phyloP scores from a whole-genome alignment of 2,888 invertebrate genomes.

The Caradrina kadenii region DNA sequence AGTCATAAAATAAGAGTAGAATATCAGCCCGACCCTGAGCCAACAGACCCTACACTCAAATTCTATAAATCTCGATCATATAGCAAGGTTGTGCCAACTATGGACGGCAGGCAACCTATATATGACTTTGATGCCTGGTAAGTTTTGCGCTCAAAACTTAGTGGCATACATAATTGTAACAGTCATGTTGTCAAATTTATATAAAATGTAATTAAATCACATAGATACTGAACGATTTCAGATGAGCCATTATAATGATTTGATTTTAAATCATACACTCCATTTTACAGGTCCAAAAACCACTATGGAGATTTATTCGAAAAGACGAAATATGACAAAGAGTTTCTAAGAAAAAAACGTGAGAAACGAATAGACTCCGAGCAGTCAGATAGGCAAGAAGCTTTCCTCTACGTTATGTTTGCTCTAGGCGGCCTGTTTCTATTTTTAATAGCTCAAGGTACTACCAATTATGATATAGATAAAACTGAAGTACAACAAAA shows the following conservation, averaged over 20 bases:
- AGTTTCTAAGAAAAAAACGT: constrained; percentile 66
- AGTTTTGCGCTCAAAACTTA: constrained; percentile 16
- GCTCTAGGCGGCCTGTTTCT: constrained; percentile 71
- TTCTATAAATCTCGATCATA: constrained; percentile 92
- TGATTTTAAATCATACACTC: background rate
- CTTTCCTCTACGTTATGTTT: constrained; percentile 71
- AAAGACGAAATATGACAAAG: constrained; percentile 75
- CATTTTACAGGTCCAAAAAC: constrained; percentile 82
- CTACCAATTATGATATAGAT: constrained; percentile 76
- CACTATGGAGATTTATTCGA: constrained; percentile 88
- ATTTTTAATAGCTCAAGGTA: constrained; percentile 72
- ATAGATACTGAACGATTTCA: no score
- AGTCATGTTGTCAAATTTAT: background rate
- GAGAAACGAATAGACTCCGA: constrained; percentile 59
- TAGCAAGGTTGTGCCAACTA: constrained; percentile 88
- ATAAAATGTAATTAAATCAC: no score
- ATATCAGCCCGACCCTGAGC: constrained; percentile 81
- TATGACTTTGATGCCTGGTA: constrained; percentile 96
- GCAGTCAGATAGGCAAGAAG: constrained; percentile 73
- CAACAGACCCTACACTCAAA: constrained; percentile 90
- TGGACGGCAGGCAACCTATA: constrained; percentile 91
- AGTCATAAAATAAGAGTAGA: constrained; percentile 70
- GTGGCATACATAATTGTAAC: background rate
- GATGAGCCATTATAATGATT: no score
- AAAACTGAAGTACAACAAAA: constrained; percentile 16